These are phyloP conservation scores for Epicampocera succincta DNA, from an alignment of 2,888 invertebrate genomes.

Conservation along the genomic window DNA sequence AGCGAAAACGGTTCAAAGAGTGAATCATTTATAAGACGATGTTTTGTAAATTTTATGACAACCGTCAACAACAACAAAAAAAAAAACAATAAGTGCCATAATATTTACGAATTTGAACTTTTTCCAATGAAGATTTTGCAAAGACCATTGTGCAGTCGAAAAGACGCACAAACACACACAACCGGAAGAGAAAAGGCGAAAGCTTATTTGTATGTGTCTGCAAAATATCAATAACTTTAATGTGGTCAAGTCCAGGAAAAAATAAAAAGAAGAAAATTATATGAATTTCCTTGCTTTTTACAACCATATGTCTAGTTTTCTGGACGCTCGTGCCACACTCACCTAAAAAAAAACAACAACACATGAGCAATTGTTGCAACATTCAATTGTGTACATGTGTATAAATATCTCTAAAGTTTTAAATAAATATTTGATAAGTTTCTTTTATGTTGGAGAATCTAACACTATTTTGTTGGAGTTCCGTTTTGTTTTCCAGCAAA, in stretches of 20 bases:
- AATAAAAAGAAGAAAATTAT: slow-evolving; percentile 32
- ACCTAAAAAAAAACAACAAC: not conserved
- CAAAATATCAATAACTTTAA: slow-evolving; percentile 60
- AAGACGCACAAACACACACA: no score
- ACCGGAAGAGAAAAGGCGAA: no score
- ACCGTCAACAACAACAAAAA: no score
- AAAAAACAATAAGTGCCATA: no score
- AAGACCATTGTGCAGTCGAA: no score
- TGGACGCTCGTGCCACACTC: not conserved
- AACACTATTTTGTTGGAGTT: slow-evolving; percentile 24
- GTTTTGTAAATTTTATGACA: no score
- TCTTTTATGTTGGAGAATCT: slow-evolving; percentile 18
- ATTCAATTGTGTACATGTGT: not conserved
- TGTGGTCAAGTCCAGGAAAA: slow-evolving; percentile 27
- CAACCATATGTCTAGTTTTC: slow-evolving; percentile 47
- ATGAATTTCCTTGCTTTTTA: not conserved
- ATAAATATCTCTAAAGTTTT: slow-evolving; percentile 30
- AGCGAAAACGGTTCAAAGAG: no score
- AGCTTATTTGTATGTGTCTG: not conserved
- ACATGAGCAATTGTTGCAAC: not conserved
- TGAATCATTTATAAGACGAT: no score
- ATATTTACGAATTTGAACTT: no score
- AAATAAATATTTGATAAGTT: slow-evolving; percentile 63
- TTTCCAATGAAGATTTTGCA: no score
- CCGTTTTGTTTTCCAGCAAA: slow-evolving; percentile 2